Percentiles rank a stretch among this genome's conserved stretches.
Conservation (phyloP, 2,113 vertebrate genomes). For the Lanius ludovicianus region DNA sequence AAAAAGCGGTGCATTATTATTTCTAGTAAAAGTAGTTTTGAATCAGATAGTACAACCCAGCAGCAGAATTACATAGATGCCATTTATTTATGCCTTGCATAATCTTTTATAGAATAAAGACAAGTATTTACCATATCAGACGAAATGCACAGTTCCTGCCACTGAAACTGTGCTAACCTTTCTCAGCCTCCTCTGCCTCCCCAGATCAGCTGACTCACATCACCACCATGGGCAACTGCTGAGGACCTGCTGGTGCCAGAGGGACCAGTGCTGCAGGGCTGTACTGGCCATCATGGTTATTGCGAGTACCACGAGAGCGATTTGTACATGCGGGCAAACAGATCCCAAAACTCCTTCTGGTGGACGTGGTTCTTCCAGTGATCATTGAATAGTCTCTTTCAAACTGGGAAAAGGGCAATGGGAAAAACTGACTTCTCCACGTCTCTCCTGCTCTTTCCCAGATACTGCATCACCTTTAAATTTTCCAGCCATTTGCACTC, state of each 20-base stretch:
- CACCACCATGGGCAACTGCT: not conserved
- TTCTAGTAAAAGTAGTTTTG: not conserved
- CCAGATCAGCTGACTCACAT: not conserved
- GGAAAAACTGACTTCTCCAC: not conserved
- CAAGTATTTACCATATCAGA: not conserved
- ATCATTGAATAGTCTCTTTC: not conserved
- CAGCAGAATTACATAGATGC: not conserved
- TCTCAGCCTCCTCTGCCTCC: not conserved
- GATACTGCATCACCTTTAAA: not conserved
- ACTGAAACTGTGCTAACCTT: not conserved
- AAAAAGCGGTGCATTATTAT: not conserved
- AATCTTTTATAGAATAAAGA: not conserved
- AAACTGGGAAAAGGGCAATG: not conserved
- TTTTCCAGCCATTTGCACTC: not conserved
- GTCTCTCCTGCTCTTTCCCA: not conserved
- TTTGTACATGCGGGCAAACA: not conserved
- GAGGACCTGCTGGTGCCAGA: not conserved
- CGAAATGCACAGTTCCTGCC: not conserved
- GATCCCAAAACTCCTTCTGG: not conserved
- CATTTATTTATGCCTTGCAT: not conserved
- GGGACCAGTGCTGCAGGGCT: accelerated
- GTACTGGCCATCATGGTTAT: accelerated
- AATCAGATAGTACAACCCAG: not conserved
- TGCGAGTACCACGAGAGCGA: accelerated
- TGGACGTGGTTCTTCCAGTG: not conserved